A percentile compares a stretch with the other conserved stretches of the same genome.
These are phyloP conservation scores for Theodoxus fluviatilis DNA, from an alignment of 2,888 invertebrate genomes.

Conservation along the genomic window DNA sequence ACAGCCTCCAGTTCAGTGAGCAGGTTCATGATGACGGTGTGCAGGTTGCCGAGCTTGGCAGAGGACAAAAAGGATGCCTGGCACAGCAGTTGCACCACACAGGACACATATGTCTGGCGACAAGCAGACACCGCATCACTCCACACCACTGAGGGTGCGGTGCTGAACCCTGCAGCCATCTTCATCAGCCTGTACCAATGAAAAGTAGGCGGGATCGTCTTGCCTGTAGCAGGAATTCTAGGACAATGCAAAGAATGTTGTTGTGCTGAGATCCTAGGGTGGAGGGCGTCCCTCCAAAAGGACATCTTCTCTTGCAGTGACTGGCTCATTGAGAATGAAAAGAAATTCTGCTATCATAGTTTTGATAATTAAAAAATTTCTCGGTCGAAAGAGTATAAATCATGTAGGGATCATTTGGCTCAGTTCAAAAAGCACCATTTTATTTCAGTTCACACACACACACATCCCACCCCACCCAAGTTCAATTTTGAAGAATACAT, in stretches of 20 bases:
- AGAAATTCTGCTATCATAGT: no score
- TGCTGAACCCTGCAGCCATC: constrained; percentile 71
- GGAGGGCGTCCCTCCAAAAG: no score
- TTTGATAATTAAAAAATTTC: no score
- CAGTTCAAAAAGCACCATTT: no score
- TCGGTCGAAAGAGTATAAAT: no score
- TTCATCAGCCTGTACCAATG: constrained; percentile 70
- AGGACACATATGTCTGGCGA: constrained; percentile 72
- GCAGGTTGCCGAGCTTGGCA: constrained; percentile 40
- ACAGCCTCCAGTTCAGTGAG: constrained; percentile 61
- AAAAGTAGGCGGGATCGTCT: background rate
- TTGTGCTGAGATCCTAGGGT: no score
- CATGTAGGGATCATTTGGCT: no score
- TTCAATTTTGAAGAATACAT: no score
- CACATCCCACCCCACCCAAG: no score
- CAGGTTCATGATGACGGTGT: constrained; percentile 55
- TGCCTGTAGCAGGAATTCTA: background rate
- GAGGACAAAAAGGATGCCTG: constrained; percentile 54
- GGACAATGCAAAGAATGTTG: background rate
- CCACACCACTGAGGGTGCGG: constrained; percentile 59
- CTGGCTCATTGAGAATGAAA: no score
- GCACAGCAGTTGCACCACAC: constrained; percentile 71
- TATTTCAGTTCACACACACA: no score
- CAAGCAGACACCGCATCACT: constrained; percentile 69
- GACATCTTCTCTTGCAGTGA: no score